Percentiles rank a stretch among this genome's conserved stretches.
phyloP scores from a whole-genome alignment of 2,797 vertebrate genomes.

The Enteromius thamalakanensis region DNA sequence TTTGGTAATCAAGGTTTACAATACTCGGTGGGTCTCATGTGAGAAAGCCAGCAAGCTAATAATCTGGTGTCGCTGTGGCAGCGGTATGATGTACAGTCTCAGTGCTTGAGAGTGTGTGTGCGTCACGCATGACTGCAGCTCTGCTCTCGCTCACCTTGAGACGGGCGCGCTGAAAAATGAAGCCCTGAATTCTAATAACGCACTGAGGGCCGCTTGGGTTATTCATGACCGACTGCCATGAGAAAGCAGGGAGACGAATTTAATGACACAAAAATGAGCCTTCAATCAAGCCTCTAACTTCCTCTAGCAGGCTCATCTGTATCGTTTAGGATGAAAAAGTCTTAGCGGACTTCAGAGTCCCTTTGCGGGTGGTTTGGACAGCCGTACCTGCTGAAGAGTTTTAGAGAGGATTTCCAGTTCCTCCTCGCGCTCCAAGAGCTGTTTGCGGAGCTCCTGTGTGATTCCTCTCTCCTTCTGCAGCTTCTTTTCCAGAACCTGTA shows the following conservation, averaged over 20 bases:
- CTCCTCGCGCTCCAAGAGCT: constrained; percentile 78
- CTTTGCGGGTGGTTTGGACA: neutral
- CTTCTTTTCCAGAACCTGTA: constrained; percentile 79
- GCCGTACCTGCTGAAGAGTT: constrained; percentile 80
- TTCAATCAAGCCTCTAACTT: constrained; percentile 30
- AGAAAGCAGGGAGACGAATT: constrained; percentile 21
- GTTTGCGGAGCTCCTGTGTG: constrained; percentile 76
- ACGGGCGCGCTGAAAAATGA: constrained; percentile 28
- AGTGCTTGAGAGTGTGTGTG: neutral
- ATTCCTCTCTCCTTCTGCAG: constrained; percentile 76
- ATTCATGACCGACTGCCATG: constrained; percentile 45
- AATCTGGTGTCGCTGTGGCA: constrained; percentile 39
- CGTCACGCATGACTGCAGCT: neutral
- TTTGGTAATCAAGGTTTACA: neutral
- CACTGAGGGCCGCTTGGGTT: constrained; percentile 33
- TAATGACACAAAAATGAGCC: constrained; percentile 38
- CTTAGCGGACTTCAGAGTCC: neutral
- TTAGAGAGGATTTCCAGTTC: constrained; percentile 72
- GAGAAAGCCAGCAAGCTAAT: constrained; percentile 23
- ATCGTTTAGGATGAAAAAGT: neutral
- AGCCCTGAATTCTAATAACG: constrained; percentile 34
- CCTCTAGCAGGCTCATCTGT: neutral
- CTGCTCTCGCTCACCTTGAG: constrained; percentile 47
- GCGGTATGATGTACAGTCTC: constrained; percentile 16
- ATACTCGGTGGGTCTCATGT: neutral